phyloP scores from a whole-genome alignment of 2,888 invertebrate species.

The Camponotus fellah region DNA sequence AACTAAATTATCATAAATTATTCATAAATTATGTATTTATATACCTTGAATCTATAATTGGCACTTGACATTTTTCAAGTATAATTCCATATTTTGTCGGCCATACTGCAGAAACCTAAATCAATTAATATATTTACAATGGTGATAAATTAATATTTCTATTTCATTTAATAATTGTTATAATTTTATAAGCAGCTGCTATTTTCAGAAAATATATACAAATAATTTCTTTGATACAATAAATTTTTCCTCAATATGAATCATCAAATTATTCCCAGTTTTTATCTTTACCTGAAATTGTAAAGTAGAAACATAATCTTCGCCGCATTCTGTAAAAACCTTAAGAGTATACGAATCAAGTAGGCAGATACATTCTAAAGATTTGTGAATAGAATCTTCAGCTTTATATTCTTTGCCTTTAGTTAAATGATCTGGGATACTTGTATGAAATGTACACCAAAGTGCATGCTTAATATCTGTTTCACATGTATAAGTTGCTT shows the following conservation, averaged over 20 bases:
- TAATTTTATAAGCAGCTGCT: background rate
- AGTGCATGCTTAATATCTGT: constrained; percentile 93
- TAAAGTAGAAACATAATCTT: constrained; percentile 93
- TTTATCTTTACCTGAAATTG: constrained; percentile 88
- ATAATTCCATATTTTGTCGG: constrained; percentile 94
- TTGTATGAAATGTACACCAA: constrained; percentile 89
- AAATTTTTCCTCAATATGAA: background rate
- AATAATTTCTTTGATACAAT: background rate
- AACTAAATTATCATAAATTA: no score
- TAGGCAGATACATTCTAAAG: constrained; percentile 90
- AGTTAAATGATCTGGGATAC: constrained; percentile 86
- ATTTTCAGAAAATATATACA: background rate
- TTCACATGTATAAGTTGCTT: constrained; percentile 92
- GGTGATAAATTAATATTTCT: constrained; percentile 12
- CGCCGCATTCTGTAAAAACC: constrained; percentile 93
- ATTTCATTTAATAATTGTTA: background rate
- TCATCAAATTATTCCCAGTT: background rate
- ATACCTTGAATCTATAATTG: constrained; percentile 74
- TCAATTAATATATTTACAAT: constrained; percentile 29
- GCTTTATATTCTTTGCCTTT: constrained; percentile 87
- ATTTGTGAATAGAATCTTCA: constrained; percentile 86
- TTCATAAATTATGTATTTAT: no score
- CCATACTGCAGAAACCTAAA: constrained; percentile 93
- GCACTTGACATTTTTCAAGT: constrained; percentile 89
- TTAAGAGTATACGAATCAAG: constrained; percentile 92